phyloP scores from a whole-genome alignment of 2,113 vertebrate species.

The Columbina picui region DNA sequence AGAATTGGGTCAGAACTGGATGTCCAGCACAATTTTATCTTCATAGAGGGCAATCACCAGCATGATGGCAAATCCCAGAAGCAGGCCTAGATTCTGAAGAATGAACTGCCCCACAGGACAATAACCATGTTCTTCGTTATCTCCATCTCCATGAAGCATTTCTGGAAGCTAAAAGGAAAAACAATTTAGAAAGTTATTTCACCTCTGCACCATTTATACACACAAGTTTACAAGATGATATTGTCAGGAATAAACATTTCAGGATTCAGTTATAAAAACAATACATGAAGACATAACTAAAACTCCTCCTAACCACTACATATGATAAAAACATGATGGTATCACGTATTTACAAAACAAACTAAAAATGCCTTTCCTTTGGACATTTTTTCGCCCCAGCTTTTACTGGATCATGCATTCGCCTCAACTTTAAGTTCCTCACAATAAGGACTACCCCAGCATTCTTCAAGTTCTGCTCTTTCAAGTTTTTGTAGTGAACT shows the following conservation, averaged over 20 bases:
- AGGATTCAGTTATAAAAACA: neutral
- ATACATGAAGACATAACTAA: neutral
- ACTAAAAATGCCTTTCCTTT: neutral
- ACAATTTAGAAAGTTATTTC: neutral
- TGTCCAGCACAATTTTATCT: slow-evolving; percentile 92
- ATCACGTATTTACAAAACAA: neutral
- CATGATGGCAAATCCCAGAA: slow-evolving; percentile 95
- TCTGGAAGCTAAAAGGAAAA: slow-evolving; percentile 87
- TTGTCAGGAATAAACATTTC: neutral
- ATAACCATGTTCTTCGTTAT: slow-evolving; percentile 92
- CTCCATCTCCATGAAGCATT: slow-evolving; percentile 95
- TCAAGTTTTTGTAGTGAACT: neutral
- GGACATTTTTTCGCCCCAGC: too few relatives aligned
- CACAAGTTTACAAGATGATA: neutral
- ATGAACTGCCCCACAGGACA: slow-evolving; percentile 92
- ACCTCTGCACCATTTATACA: neutral
- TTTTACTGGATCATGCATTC: neutral
- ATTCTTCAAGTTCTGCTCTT: neutral
- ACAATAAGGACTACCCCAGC: neutral
- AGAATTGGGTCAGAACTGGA: slow-evolving; percentile 84
- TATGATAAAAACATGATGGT: neutral
- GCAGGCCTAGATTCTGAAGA: slow-evolving; percentile 92
- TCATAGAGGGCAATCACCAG: slow-evolving; percentile 97
- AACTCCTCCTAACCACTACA: neutral
- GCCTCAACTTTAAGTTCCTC: neutral